Evolutionary conservation across 1,140 invertebrate species (phyloP).

Genomic region (Aporrectodea caliginosa): DNA sequence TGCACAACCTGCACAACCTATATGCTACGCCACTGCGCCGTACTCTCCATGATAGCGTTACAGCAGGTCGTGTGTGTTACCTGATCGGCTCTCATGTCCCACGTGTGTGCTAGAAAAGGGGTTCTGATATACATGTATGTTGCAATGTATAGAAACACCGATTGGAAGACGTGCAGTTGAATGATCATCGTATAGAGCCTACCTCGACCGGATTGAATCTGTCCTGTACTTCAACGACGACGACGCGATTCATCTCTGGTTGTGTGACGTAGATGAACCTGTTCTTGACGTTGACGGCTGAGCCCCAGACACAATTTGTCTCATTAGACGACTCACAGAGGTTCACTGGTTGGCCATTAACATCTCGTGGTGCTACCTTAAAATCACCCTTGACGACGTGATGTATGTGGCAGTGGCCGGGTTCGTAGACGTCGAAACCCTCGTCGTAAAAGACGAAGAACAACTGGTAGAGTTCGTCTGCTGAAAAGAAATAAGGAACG

Average conservation of each 20-base stretch:
- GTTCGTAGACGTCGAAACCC: constrained; percentile 72
- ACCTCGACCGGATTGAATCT: constrained; percentile 51
- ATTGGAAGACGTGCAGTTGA: too few species aligned
- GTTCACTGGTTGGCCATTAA: constrained; percentile 31
- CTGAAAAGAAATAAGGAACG: too few species aligned
- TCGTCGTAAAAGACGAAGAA: constrained; percentile 75
- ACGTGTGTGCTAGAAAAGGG: too few species aligned
- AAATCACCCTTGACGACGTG: constrained; percentile 62
- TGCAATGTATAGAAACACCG: too few species aligned
- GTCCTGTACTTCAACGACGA: constrained; percentile 60
- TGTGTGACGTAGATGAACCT: constrained; percentile 73
- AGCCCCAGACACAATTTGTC: constrained; percentile 63
- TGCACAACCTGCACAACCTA: too few species aligned
- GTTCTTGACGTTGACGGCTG: constrained; percentile 70
- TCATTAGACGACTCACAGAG: constrained; percentile 41
- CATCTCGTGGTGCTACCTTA: constrained; percentile 41
- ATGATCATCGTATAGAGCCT: too few species aligned
- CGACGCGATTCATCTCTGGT: constrained; percentile 67
- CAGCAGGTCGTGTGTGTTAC: too few species aligned
- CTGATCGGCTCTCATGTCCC: too few species aligned
- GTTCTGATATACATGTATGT: too few species aligned
- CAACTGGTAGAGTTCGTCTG: constrained; percentile 48
- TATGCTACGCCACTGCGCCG: too few species aligned
- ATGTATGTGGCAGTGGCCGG: constrained; percentile 66
- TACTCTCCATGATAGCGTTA: too few species aligned